A percentile compares a stretch with the other conserved stretches of the same genome.
Evolutionary conservation across 2,113 vertebrate genomes (phyloP).

Genomic region (Megaleporinus macrocephalus): DNA sequence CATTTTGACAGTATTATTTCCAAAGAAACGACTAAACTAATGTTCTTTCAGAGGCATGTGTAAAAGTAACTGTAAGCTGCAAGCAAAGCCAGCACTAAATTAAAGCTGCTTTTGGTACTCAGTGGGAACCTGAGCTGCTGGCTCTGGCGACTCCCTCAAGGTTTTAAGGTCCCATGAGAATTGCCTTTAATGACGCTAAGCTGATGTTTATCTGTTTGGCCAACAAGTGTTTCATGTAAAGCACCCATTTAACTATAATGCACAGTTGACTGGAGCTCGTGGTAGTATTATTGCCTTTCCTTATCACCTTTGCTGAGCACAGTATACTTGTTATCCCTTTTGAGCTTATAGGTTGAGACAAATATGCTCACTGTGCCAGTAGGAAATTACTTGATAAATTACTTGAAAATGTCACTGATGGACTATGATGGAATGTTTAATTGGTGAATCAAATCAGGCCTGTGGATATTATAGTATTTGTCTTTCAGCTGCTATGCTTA

Average conservation of each 20-base stretch:
- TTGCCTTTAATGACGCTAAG: not conserved
- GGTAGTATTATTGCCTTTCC: no score
- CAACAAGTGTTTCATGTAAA: constrained; percentile 17
- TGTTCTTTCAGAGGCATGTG: not conserved
- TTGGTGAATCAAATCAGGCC: no score
- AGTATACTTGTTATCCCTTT: no score
- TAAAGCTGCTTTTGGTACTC: not conserved
- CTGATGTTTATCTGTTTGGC: constrained; percentile 23
- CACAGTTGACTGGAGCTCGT: not conserved
- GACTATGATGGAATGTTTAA: no score
- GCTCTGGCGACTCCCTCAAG: not conserved
- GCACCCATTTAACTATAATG: constrained; percentile 4
- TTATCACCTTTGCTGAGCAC: no score
- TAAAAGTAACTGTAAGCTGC: constrained; percentile 4
- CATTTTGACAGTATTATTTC: not conserved
- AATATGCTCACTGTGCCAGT: no score
- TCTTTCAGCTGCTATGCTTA: no score
- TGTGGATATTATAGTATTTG: no score
- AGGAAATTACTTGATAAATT: no score
- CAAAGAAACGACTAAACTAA: not conserved
- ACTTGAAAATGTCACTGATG: no score
- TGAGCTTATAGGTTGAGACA: no score
- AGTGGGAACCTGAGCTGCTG: not conserved
- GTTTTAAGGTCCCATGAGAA: constrained; percentile 36
- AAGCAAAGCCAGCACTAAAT: constrained; percentile 1